Base-by-base conservation (phyloP, 2,888 invertebrate species). In the Gryllus longicercus region DNA sequence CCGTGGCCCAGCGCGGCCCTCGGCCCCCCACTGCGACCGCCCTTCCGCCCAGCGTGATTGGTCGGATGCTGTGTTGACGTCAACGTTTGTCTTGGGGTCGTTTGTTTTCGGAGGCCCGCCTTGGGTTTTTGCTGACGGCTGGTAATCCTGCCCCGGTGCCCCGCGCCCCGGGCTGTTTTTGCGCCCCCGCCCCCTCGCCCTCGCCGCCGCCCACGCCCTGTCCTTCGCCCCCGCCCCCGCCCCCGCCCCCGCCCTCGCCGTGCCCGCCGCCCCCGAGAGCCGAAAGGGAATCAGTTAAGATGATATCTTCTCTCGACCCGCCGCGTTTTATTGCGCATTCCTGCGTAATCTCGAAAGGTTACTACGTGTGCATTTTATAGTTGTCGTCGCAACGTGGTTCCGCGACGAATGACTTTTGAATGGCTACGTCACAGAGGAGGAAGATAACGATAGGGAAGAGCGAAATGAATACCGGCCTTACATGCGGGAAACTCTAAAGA, bases 51-150 rank as follows among this genome's bases (percentile, higher is more conserved):
- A 3, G 63, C 63, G 63, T 63, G 63, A 63, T 63, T 63, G 11
- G 63, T 63, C 63, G 63, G 63, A 63, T 63, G 63, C 63, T 63
- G 63, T 63, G 63, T 63, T 63, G 63, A 63, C 63, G 63, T 63
- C 63, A 63, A 63, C 63, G 63, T 63, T 63, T 63, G 63, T 63
- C 63, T 63, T 63, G 63, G 63, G 63, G 63, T 63, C 63, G 63
- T 63, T 63, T 63, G 63, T 63, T 63, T 63, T 63, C 63, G 63
- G 63, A 63, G 63, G 63, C 16, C 63, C n/a, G 63, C 63, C 63
- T 63, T 63, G 16, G 63, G 63, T 63, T 63, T 63, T 63, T 63
- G 63, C 63, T 63, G 63, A 63, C 63, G 63, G 63, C 12, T 63
- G 63, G 63, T 63, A 63, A 63, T 63, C 63, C 63, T 63, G 16